Base-by-base conservation (phyloP, 2,888 invertebrate species). In the Eristalis arbustorum region DNA sequence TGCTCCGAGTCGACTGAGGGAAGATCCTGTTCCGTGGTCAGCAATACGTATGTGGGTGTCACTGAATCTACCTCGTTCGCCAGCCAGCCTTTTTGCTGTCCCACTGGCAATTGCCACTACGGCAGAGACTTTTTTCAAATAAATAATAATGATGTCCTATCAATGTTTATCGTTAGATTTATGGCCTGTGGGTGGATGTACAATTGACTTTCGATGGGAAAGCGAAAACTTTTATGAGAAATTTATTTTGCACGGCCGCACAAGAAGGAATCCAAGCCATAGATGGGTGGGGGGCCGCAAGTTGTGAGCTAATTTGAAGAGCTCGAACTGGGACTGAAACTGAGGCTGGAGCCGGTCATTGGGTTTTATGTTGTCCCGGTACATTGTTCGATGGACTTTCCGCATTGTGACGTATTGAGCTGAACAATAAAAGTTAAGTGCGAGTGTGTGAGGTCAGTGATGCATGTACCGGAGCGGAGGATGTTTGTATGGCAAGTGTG, bases 81-180 rank as follows among this genome's bases (percentile, higher is more conserved):
- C 8, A 76, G 66, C 62, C 79, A 72, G 71, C 84, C 84, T 80
- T 80, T 84, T 84, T 80, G 80, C 67, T 84, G 84, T 84, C 49
- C 67, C 34, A 31, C 49, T 28, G 40, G 42, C 76, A 67, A 81
- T 75, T 76, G 72, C 63, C 62, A 49, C 18, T 62, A 40, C 64
- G 49, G 61, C 62, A 49, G 78, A 73, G 78, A 73, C 34, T 69
- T 34, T 69, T 74, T 84, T 66, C 81, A 74, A 81, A 85, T 85
- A 85, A 85, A 85, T 85, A 85, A 81, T 85, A 85, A 77, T 81
- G 85, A 85, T 81, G 81, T 85, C 81, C 81, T 77, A 81, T 85
- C 85, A 85, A 85, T 81, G 81, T 81, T 81, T 77, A 85, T 85
- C 85, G 81, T 69, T 74, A 73, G 69, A 85, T 81, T 85, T 80